Evolutionary conservation across 1,140 invertebrate species (phyloP).

Genomic region (Homarus americanus): DNA sequence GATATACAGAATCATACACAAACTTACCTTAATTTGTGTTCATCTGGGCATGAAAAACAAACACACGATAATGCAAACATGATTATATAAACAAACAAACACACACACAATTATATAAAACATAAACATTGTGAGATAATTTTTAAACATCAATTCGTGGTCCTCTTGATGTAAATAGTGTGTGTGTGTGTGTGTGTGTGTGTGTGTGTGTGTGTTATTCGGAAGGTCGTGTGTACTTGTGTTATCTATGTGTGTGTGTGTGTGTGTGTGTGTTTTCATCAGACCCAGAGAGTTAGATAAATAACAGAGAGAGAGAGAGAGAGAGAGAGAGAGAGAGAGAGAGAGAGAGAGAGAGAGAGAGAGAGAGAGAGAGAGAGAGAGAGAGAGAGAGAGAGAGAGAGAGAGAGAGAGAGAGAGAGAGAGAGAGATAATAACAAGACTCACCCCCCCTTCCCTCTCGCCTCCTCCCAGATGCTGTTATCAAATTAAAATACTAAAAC

Average conservation of each 20-base stretch:
- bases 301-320: background rate
- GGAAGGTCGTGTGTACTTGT: too few relatives aligned
- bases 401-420: background rate
- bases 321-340: constrained; percentile 12
- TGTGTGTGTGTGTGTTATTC: too few relatives aligned
- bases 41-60: too few relatives aligned
- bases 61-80: too few relatives aligned
- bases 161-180: background rate
- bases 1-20: too few relatives aligned
- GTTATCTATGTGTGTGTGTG: too few relatives aligned
- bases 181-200: too few relatives aligned
- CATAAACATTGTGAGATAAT: background rate
- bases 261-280: too few relatives aligned
- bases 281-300: background rate
- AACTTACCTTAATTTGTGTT: too few relatives aligned
- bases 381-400: constrained; percentile 19
- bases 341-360: background rate
- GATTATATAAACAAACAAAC: too few relatives aligned
- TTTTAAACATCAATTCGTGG: background rate
- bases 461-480: too few relatives aligned
- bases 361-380: constrained; percentile 27
- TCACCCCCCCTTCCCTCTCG: background rate
- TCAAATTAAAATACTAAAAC: background rate
- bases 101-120: too few relatives aligned
- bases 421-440: background rate